These are phyloP conservation scores for Rhynchopsitta pachyrhyncha DNA, from an alignment of 2,113 vertebrate species.

Conservation along the genomic window DNA sequence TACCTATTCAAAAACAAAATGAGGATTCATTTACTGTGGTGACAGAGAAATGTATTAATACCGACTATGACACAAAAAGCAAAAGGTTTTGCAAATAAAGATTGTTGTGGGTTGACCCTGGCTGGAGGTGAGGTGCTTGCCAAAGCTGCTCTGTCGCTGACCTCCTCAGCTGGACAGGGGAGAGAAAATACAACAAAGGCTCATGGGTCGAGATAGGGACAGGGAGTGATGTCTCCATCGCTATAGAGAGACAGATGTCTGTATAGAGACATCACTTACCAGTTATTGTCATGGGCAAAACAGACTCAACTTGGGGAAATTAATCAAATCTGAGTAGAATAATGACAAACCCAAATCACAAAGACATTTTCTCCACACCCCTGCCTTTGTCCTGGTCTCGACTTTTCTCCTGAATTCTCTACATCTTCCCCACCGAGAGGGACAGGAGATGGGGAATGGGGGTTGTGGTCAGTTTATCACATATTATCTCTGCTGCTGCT, in stretches of 20 bases:
- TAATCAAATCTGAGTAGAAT: neutral
- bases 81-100: neutral
- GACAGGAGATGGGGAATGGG: neutral
- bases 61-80: neutral
- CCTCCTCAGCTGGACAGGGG: neutral
- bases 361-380: neutral
- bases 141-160: neutral
- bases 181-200: neutral
- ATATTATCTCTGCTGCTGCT: neutral
- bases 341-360: neutral
- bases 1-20: constrained; percentile 7
- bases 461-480: neutral
- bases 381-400: neutral
- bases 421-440: neutral
- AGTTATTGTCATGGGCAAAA: neutral
- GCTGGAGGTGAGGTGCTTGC: neutral
- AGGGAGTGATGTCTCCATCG: neutral
- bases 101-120: neutral
- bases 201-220: neutral
- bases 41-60: constrained; percentile 24
- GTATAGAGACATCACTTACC: neutral
- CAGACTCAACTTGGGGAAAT: neutral
- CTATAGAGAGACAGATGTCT: neutral
- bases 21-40: constrained; percentile 5
- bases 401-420: neutral